A percentile compares a stretch with the other conserved stretches of the same genome.
Evolutionary conservation across 2,888 invertebrate species (phyloP).

Genomic region (Hyppa rectilinea): DNA sequence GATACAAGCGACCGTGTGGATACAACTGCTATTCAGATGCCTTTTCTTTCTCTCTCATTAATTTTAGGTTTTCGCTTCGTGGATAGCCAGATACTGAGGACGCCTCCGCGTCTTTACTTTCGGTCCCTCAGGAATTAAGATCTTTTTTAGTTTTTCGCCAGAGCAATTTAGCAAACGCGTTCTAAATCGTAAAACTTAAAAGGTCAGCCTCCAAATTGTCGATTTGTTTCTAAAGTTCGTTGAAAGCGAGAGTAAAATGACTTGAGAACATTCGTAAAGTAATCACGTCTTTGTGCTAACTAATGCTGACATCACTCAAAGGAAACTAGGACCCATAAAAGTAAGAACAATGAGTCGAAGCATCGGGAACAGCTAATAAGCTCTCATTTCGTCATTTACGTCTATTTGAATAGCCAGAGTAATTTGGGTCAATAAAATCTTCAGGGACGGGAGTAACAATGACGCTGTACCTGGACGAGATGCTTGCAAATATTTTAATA

Average conservation of each 20-base stretch:
- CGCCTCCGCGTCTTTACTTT: background rate
- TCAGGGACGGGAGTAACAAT: slow-evolving; percentile 53
- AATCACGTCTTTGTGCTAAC: slow-evolving; percentile 52
- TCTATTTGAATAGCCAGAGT: slow-evolving; percentile 67
- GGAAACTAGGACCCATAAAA: slow-evolving; percentile 53
- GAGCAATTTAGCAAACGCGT: slow-evolving; percentile 29
- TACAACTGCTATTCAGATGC: slow-evolving; percentile 49
- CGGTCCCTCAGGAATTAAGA: slow-evolving; percentile 8
- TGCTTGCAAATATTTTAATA: slow-evolving; percentile 64
- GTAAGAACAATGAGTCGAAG: slow-evolving; percentile 50
- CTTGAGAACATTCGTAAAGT: slow-evolving; percentile 50
- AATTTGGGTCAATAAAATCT: slow-evolving; percentile 70
- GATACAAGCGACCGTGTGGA: slow-evolving; percentile 56
- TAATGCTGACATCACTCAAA: slow-evolving; percentile 57
- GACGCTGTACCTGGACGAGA: slow-evolving; percentile 53
- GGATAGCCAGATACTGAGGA: slow-evolving; percentile 11
- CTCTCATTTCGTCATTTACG: slow-evolving; percentile 60
- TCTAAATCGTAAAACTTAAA: slow-evolving; percentile 33
- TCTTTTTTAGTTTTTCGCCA: slow-evolving; percentile 20
- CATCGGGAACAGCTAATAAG: slow-evolving; percentile 58
- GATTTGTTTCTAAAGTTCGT: slow-evolving; percentile 37
- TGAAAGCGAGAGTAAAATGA: slow-evolving; percentile 41
- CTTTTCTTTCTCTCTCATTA: too few species aligned
- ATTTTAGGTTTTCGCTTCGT: slow-evolving; percentile 20
- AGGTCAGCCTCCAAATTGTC: slow-evolving; percentile 25